Percentiles rank a stretch among this genome's conserved stretches.
Conservation (phyloP, 1,140 invertebrate genomes). For the Meloidogyne hapla region DNA sequence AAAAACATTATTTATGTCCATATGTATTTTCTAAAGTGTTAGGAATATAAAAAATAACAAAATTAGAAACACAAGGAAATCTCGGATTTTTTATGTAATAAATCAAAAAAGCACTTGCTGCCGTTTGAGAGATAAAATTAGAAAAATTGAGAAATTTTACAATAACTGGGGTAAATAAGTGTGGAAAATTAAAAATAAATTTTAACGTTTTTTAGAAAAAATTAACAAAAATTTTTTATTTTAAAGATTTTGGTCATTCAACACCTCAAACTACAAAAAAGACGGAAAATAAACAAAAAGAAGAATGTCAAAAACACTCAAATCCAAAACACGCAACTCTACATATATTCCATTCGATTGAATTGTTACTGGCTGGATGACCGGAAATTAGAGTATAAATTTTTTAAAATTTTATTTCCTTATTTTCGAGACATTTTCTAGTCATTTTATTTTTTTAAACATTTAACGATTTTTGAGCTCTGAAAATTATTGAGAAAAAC, state of each 20-base stretch:
- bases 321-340: not conserved
- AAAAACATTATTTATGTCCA: conserved; percentile 1
- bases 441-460: not conserved
- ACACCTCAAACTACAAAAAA: not conserved
- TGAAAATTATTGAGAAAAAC: not conserved
- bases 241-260: not conserved
- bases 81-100: not conserved
- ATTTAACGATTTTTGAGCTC: not conserved
- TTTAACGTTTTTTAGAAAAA: too few species aligned
- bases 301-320: not conserved
- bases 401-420: not conserved
- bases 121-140: not conserved
- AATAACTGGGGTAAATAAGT: too few species aligned
- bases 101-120: not conserved
- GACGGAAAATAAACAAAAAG: not conserved
- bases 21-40: not conserved
- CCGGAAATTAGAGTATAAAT: not conserved
- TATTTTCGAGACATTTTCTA: not conserved
- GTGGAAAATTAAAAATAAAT: too few species aligned
- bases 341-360: not conserved
- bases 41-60: not conserved
- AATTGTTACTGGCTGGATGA: not conserved
- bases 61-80: conserved; percentile 3
- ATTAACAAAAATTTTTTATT: not conserved
- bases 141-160: not conserved